Evolutionary conservation across 2,113 vertebrate species (phyloP).

Genomic region (Chloropsis hardwickii): DNA sequence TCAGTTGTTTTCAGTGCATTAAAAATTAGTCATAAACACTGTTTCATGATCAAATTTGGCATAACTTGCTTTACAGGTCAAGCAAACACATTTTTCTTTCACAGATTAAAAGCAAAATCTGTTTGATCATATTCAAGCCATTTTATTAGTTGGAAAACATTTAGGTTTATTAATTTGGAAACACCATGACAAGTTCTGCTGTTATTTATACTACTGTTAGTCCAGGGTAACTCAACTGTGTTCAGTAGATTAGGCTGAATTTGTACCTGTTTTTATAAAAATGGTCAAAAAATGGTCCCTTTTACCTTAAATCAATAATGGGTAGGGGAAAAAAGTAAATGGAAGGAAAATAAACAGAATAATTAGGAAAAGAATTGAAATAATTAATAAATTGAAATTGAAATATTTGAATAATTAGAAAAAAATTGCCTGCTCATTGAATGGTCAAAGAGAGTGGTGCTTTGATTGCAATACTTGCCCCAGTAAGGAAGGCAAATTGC

Average conservation of each 20-base stretch:
- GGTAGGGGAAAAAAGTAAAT: too few species aligned
- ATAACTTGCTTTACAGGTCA: conserved; percentile 56
- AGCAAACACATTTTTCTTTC: conserved; percentile 47
- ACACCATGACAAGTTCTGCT: background rate
- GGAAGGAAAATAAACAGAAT: background rate
- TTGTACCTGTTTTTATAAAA: background rate
- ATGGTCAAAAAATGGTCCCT: background rate
- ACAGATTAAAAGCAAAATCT: conserved; percentile 39
- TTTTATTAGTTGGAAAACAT: conserved; percentile 28
- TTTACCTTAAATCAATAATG: background rate
- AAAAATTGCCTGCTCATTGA: background rate
- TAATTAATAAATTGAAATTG: too few species aligned
- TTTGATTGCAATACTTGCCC: background rate
- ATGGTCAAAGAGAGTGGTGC: background rate
- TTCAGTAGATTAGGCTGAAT: background rate
- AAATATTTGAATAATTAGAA: too few species aligned
- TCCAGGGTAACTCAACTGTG: background rate
- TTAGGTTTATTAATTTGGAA: conserved; percentile 32
- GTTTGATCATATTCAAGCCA: background rate
- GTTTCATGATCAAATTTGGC: conserved; percentile 39
- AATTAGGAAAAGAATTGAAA: too few species aligned
- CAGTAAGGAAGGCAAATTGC: background rate
- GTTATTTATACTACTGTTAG: conserved; percentile 3
- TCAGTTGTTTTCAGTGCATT: conserved; percentile 44
- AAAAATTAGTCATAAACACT: conserved; percentile 52